Conservation (phyloP, 2,888 invertebrate species). For the Noctua janthe region DNA sequence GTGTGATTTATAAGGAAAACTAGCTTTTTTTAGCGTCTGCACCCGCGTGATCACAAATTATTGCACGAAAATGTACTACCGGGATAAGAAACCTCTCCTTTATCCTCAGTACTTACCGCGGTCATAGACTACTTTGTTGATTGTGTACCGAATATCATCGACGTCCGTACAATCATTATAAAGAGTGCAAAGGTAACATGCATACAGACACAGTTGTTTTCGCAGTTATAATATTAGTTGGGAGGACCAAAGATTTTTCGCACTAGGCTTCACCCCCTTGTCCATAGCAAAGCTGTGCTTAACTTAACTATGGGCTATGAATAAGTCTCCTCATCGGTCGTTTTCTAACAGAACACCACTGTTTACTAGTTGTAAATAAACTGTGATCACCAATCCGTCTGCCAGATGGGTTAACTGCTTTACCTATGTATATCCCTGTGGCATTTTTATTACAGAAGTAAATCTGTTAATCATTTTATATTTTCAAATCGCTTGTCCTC, state of each 20-base stretch:
- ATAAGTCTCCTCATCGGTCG: not conserved
- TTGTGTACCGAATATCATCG: not conserved
- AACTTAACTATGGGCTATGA: not conserved
- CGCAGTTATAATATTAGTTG: not conserved
- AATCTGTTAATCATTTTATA: not conserved
- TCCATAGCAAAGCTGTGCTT: not conserved
- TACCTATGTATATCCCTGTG: no score
- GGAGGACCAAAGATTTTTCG: not conserved
- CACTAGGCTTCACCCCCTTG: not conserved
- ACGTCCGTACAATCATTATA: not conserved
- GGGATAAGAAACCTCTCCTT: not conserved
- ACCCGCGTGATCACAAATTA: not conserved
- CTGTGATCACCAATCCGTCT: constrained; percentile 1
- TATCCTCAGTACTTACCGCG: not conserved
- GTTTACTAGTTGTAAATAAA: constrained; percentile 15
- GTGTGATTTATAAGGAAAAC: constrained; percentile 3
- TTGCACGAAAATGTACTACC: not conserved
- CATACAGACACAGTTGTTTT: not conserved
- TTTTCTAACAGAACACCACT: not conserved
- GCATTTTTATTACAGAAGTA: constrained; percentile 17
- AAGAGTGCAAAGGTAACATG: not conserved
- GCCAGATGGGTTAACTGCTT: not conserved
- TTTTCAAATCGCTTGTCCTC: not conserved
- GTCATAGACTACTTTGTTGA: not conserved
- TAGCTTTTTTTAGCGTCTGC: not conserved